Evolutionary conservation across 2,888 invertebrate genomes (phyloP), one percentile per base, ranked within the genome.

Genomic region (Punctoribates punctum): DNA sequence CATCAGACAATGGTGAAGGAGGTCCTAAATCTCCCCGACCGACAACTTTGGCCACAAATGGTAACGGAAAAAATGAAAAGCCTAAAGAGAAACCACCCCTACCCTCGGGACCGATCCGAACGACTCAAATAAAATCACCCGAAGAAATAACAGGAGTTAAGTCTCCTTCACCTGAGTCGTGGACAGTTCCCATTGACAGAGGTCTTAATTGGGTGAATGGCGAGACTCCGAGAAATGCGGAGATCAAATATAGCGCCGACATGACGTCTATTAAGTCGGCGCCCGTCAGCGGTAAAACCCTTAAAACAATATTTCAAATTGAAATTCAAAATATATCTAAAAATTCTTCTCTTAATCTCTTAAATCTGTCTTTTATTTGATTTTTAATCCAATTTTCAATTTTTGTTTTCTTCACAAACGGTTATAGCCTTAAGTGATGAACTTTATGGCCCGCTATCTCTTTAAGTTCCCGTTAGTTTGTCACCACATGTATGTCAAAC

Each of bases 131-230:
- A 38, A 94, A 94, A 85, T 94, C 94, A 25, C 94, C 94, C 0
- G 94, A 94, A 70, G 94, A 95, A 83, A 94, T 94, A 65, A 95
- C 94, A 67, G 87, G 94, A 82, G 94, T 94, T 78, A 95, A 94
- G 85, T 94, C 94, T 25, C 94, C 94, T 17, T 94, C 94, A 85
- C 94, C 94, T 74, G 94, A 94, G 82, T 94, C 94, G 85, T 95
- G 94, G 94, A 94, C 94, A 73, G 94, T 94, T 78, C 94, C 94
- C 75, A 87, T 94, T 82, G 94, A 95, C 85, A 94, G 93, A 80
- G 93, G 94, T 81, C 60, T 81, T 42, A 78, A 81, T 67, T 81
- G 81, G 81, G 80, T 80, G 27, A 81, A 80, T 72, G 79, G 77
- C 23, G 23, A 15, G 13, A 73, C 73, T 51, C 73, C 73, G 27